Conservation (phyloP, 1,140 invertebrate species). For the Metaphire vulgaris region DNA sequence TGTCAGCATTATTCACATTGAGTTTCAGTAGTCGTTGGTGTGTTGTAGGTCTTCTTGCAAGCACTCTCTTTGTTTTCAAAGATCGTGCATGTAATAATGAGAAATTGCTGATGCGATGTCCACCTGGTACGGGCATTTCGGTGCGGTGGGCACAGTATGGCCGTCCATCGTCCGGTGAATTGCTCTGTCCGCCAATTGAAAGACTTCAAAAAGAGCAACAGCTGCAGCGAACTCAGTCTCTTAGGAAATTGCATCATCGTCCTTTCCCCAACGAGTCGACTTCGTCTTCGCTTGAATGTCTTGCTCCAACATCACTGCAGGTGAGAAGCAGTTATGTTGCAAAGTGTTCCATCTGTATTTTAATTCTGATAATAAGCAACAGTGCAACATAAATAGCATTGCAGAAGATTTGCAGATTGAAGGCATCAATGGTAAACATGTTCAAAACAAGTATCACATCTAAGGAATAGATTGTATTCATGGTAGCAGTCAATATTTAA, state of each 20-base stretch:
- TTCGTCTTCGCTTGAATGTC: background rate
- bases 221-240: background rate
- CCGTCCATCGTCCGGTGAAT: slow-evolving; percentile 41
- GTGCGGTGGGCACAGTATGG: slow-evolving; percentile 69
- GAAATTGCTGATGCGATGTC: slow-evolving; percentile 72
- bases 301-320: background rate
- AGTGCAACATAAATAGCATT: no score
- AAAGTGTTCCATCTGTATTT: no score
- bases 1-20: no score
- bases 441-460: no score
- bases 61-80: slow-evolving; percentile 79
- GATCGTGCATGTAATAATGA: slow-evolving; percentile 79
- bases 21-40: background rate
- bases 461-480: no score
- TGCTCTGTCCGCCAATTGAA: slow-evolving; percentile 35
- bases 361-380: no score
- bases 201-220: background rate
- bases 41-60: slow-evolving; percentile 70
- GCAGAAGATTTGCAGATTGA: no score
- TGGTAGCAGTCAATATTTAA: no score
- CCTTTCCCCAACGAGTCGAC: no score
- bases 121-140: slow-evolving; percentile 74
- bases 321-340: no score
- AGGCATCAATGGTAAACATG: no score
- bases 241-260: background rate